Evolutionary conservation across 2,888 invertebrate species (phyloP), one percentile per base, ranked within the genome.

Genomic region (Eilema depressum): DNA sequence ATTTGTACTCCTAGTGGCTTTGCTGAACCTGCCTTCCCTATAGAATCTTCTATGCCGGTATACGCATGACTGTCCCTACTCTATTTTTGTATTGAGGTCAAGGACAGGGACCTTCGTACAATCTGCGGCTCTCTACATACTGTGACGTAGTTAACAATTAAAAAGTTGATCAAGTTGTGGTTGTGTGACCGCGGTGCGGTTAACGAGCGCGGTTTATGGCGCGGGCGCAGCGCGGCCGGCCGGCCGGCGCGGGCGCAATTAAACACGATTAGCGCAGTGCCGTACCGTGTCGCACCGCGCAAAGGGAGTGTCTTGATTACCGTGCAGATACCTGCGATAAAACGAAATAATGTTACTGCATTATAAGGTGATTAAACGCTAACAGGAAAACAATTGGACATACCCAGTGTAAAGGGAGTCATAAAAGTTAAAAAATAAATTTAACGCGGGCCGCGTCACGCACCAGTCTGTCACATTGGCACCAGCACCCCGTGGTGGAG

Each of bases 151-250:
- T 20, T 20, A 47, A 67, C 20, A n/a, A 37, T 47, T 63, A 59
- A 47, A 30, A 63, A 14, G 61, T 47, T 20, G 26, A 7, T 53
- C 41, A 59, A 26, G 33, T 53, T 56, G 41, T 62, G 62, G 62
- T 57, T 66, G 41, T 62, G 26, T 56, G 26, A 60, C 14, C 25
- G 56, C 20, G 56, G 66, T 11, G 60, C 60, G 65, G 78, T 80
- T 85, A 85, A 83, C 82, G 84, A 83, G 84, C 86, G 81, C 78
- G 77, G 81, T 85, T 86, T 82, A 85, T 78, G 71, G 77, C 7
- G 26, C 70, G 7, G 23, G 70, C 75, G 66, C 76, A 63, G 14
- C 41, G 26, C 47, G n/a, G 59, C 0, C 14, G 67, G 72, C 69
- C 76, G 74, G 3, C 28, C 57, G 70, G 14, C 63, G 69, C 68